These are phyloP conservation scores for Cyclura pinguis DNA, from an alignment of 2,797 vertebrate genomes.

Conservation along the genomic window DNA sequence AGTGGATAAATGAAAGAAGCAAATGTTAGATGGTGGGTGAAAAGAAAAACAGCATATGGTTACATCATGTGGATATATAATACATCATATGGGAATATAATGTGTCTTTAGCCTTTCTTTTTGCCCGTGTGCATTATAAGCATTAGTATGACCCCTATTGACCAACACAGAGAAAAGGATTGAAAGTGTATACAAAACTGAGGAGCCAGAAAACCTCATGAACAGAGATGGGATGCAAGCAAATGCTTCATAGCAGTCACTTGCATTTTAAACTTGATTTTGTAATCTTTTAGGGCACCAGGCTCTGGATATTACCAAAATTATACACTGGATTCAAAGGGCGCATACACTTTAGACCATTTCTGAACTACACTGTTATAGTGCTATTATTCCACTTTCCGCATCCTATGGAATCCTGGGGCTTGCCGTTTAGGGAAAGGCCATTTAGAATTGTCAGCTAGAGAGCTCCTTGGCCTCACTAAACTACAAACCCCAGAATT, in stretches of 20 bases:
- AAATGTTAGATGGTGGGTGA: background rate
- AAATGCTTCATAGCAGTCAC: background rate
- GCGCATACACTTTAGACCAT: no score
- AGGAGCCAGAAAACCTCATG: background rate
- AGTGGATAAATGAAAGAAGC: background rate
- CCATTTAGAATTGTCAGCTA: no score
- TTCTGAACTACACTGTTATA: no score
- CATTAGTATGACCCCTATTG: conserved; percentile 38
- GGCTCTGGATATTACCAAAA: no score
- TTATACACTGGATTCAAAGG: no score
- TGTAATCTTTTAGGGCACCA: background rate
- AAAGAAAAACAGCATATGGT: background rate
- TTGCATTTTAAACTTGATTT: conserved; percentile 33
- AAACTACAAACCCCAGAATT: no score
- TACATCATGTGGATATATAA: background rate
- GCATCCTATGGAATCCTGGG: no score
- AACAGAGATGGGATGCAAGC: conserved; percentile 16
- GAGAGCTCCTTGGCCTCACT: no score
- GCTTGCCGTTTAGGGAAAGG: no score
- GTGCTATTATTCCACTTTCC: no score
- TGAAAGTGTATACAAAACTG: conserved; percentile 15
- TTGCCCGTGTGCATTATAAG: conserved; percentile 24
- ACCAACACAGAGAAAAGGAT: conserved; percentile 35
- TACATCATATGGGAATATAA: conserved; percentile 9
- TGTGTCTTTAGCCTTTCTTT: background rate